Evolutionary conservation across 1,140 invertebrate genomes (phyloP), one percentile per base, ranked within the genome.

Genomic region (Drosophila willistoni): DNA sequence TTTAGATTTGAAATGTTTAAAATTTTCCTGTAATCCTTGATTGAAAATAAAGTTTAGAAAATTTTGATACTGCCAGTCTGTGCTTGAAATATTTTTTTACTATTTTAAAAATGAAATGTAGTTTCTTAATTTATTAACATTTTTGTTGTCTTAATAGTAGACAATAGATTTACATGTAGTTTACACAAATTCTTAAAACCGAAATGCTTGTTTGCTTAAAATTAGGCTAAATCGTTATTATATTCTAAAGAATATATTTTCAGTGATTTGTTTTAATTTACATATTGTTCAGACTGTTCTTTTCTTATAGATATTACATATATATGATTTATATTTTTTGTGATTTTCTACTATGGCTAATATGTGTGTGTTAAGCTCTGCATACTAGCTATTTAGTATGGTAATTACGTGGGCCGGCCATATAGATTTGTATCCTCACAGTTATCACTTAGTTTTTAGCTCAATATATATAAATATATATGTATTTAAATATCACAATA

Each of bases 211-310:
- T 59, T 54, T 73, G 60, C 29, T 29, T 29, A 29, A 7, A 29
- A 29, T 68, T 81, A 66, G 51, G 44, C 64, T 75, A 69, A 59
- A 68, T 62, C 22, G 39, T 29, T 10, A 34, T 70, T 73, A 61
- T 34, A 71, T 34, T 64, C 54, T 62, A 59, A 41, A 51, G 44
- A 63, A 68, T 64, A 71, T 56, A 77, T 77, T 71, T 29, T 77
- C 67, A 71, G 70, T 74, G 79, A 81, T 70, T 77, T 71, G 64
- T 64, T 69, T 29, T 65, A 55, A 29, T 64, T 65, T 75, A 59
- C 64, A 73, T 65, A 56, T 79, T 63, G 34, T 72, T 85, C 82
- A 85, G 82, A 85, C 82, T 86, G 74, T 85, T 68, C 57, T 76
- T 68, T 84, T 41, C 56, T 57, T 66, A 73, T 55, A 59, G 61